Conservation (phyloP, 2,113 vertebrate species). For the Pteropus alecto region DNA sequence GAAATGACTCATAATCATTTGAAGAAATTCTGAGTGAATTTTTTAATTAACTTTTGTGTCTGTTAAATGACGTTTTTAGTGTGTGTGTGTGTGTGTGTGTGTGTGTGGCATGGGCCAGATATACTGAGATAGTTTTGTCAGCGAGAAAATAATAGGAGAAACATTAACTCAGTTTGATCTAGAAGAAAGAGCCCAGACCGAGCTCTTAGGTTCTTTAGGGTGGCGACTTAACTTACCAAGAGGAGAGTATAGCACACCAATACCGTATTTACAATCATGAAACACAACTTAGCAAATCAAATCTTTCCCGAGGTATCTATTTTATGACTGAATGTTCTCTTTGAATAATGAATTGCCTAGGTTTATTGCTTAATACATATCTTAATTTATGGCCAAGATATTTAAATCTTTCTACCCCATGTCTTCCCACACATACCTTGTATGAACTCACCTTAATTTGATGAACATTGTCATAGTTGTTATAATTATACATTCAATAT, state of each 20-base stretch:
- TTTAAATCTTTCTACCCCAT: not conserved
- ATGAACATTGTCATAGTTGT: not conserved
- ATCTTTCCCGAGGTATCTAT: not conserved
- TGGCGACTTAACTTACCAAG: not conserved
- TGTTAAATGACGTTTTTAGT: not conserved
- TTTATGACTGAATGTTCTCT: not conserved
- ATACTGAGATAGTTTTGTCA: not conserved
- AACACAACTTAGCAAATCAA: not conserved
- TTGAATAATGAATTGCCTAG: not conserved
- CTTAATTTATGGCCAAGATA: not conserved
- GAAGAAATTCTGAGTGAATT: not conserved
- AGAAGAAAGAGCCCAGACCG: not conserved
- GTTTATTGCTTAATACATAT: not conserved
- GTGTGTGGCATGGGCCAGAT: not conserved
- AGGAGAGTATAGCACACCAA: not conserved
- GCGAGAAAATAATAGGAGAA: not conserved
- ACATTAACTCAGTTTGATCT: not conserved
- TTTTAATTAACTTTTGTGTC: conserved; percentile 22
- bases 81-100: not conserved
- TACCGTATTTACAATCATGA: not conserved
- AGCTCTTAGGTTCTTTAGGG: not conserved
- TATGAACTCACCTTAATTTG: not conserved
- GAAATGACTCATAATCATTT: conserved; percentile 18
- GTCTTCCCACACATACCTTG: not conserved
- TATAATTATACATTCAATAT: not conserved